Percentiles rank a stretch among this genome's conserved stretches.
These are phyloP conservation scores for Coracopsis vasa DNA, from an alignment of 2,113 vertebrate genomes.

Conservation along the genomic window DNA sequence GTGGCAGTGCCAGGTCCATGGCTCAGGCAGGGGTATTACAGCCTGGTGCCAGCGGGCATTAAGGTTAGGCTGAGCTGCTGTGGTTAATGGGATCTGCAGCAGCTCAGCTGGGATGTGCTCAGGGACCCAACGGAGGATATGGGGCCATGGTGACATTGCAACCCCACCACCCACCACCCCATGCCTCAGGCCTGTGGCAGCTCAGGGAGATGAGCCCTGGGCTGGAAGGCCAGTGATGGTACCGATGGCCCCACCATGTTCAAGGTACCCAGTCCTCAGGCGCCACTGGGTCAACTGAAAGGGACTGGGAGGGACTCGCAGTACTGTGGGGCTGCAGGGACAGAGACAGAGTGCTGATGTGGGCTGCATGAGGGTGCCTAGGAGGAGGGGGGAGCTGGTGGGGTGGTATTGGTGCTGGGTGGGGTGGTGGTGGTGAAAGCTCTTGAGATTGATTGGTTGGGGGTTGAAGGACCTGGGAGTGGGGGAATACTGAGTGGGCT, in stretches of 20 bases:
- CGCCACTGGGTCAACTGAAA: neutral
- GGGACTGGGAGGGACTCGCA: neutral
- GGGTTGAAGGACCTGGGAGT: neutral
- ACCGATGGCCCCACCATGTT: neutral
- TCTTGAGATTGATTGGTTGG: neutral
- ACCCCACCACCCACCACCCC: accelerated
- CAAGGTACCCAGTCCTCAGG: neutral
- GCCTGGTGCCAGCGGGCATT: neutral
- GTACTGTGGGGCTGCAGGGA: neutral
- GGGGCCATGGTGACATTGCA: accelerated
- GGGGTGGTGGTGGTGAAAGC: neutral
- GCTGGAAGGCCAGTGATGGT: neutral
- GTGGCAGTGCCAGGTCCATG: accelerated
- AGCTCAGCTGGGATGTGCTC: neutral
- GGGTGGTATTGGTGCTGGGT: neutral
- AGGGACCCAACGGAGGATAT: neutral
- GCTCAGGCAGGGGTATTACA: neutral
- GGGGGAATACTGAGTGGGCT: neutral
- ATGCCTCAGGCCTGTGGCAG: neutral
- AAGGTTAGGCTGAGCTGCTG: neutral
- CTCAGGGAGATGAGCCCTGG: neutral
- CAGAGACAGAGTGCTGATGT: neutral
- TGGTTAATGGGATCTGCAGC: neutral
- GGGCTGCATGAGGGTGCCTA: neutral
- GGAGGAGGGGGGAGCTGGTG: accelerated